phyloP scores from a whole-genome alignment of 2,888 invertebrate species.

The Troglohyphantes excavatus region DNA sequence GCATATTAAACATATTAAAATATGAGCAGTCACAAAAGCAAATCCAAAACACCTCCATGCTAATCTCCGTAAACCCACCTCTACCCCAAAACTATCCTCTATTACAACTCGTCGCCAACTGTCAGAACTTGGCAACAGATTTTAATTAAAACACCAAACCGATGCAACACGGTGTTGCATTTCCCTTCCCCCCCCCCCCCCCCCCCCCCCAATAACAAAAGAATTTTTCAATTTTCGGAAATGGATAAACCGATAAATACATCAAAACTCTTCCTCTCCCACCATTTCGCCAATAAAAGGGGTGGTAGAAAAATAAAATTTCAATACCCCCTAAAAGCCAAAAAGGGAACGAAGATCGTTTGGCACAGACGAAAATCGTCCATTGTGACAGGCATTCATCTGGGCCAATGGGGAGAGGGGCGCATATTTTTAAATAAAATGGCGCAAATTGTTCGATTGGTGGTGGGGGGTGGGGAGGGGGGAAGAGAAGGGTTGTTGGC shows the following conservation, averaged over 20 bases:
- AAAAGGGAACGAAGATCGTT: conserved; percentile 7
- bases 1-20: no score
- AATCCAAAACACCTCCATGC: neutral
- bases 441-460: conserved; percentile 49
- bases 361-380: conserved; percentile 20
- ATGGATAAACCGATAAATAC: conserved; percentile 66
- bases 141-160: conserved; percentile 57
- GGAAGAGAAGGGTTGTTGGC: no score
- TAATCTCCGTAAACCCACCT: neutral
- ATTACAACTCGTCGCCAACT: neutral
- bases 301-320: conserved; percentile 34
- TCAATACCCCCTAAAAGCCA: conserved; percentile 14
- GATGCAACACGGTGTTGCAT: conserved; percentile 20
- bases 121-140: conserved; percentile 49
- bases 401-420: conserved; percentile 27
- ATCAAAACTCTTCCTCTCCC: conserved; percentile 43
- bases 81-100: neutral
- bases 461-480: no score
- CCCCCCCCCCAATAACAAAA: neutral
- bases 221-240: conserved; percentile 60
- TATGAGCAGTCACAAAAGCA: neutral
- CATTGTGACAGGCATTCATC: conserved; percentile 47
- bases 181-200: neutral
- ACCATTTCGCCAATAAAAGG: neutral
- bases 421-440: conserved; percentile 63